phyloP scores from a whole-genome alignment of 1,140 invertebrate genomes.

The Tetragonula clypearis region DNA sequence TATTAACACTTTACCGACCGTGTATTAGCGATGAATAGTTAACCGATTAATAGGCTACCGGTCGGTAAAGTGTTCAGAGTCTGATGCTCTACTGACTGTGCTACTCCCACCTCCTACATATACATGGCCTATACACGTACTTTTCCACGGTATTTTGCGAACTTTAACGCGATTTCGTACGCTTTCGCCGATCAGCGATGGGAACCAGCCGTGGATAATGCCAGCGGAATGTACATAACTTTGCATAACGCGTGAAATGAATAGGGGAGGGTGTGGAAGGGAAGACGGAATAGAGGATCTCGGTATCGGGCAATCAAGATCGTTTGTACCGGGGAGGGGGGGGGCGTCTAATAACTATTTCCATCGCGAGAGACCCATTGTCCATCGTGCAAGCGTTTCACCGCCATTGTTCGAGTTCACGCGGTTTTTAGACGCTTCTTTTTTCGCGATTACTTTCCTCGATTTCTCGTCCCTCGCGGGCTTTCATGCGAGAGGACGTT shows the following conservation, averaged over 20 bases:
- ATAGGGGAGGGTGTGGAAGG: too few relatives aligned
- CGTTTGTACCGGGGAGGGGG: too few relatives aligned
- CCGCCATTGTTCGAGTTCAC: conserved; percentile 15
- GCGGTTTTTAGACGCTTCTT: not conserved
- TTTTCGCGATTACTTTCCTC: not conserved
- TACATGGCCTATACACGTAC: not conserved
- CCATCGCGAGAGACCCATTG: conserved; percentile 32
- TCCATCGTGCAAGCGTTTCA: conserved; percentile 14
- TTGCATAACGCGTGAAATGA: conserved; percentile 39
- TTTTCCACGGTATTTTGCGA: not conserved
- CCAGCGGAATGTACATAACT: conserved; percentile 27
- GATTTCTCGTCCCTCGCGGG: not conserved
- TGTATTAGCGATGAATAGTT: too few relatives aligned
- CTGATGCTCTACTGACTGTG: too few relatives aligned
- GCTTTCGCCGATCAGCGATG: conserved; percentile 36
- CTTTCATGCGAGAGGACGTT: not conserved
- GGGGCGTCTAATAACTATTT: conserved; percentile 45
- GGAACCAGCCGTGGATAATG: conserved; percentile 37
- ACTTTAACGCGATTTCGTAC: conserved; percentile 3
- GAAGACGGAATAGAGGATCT: not conserved
- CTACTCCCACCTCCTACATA: too few relatives aligned
- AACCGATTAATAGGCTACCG: too few relatives aligned
- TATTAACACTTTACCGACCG: too few relatives aligned
- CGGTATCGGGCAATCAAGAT: conserved; percentile 41
- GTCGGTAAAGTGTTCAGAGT: too few relatives aligned